Base-by-base conservation (phyloP, 2,113 vertebrate genomes). In the Bos taurus region DNA sequence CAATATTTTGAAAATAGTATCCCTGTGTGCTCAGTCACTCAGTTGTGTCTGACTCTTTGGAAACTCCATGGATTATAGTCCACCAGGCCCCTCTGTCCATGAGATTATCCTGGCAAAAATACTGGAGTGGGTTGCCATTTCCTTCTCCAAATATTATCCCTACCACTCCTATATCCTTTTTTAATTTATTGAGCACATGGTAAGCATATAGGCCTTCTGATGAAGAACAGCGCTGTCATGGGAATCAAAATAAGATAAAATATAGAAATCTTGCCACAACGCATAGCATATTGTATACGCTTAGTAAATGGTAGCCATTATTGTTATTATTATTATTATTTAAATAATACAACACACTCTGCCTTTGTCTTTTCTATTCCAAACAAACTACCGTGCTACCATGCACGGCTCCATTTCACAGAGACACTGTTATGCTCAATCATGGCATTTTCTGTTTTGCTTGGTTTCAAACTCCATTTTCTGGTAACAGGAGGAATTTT, bases 381-480 rank as follows among this genome's bases (percentile, higher is more conserved):
- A 40, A 43, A 64, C 13, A 64, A 46, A 67, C 92, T 40, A 40
- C 40, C 40, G 62, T 1, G 7, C 15, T 28, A 16, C 33, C 26
- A 15, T 2, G 52, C 52, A 0, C 1, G 30, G 54, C 57, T 74
- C 67, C 21, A 3, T 40, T n/a, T 88, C 80, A 54, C 77, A 78
- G 59, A 43, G 28, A 36, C 4, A 1, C 5, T 67, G 86, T 82
- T 62, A 16, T 1, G 2, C 14, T 82, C 9, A 40, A 17, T 64
- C 60, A 40, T 11, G 13, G 36, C 13, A 40, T 74, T 97, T 97
- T 96, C 92, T 97, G 90, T 91, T 97, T 71, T 56, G 15, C 67
- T 94, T 93, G 52, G 52, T 86, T 86, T 88, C 88, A 95, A 97
- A 94, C 19, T 43, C 46, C 23, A 67, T 91, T 95, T 96, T 95